phyloP scores from a whole-genome alignment of 2,113 vertebrate species.

The Murina feae region DNA sequence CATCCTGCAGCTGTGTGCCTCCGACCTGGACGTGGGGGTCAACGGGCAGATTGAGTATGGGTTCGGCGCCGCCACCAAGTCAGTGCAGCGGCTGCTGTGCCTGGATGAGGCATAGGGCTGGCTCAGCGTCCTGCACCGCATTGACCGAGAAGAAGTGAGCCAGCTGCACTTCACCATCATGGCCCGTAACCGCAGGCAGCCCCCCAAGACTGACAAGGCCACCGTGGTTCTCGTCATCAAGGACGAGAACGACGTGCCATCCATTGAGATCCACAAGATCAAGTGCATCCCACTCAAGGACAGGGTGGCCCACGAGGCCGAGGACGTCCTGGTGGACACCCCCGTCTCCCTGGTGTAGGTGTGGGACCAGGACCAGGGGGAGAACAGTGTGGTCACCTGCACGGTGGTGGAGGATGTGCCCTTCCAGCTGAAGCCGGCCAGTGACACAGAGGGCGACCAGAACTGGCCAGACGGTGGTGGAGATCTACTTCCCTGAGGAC shows the following conservation, averaged over 20 bases:
- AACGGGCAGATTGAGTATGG: constrained; percentile 98
- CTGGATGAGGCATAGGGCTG: constrained; percentile 95
- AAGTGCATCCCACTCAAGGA: constrained; percentile 94
- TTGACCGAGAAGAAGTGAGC: too few species aligned
- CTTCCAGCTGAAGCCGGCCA: too few species aligned
- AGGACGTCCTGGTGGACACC: constrained; percentile 97
- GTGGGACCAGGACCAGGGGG: constrained; percentile 95
- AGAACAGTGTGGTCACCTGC: constrained; percentile 96
- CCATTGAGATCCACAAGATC: too few species aligned
- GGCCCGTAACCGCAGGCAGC: too few species aligned
- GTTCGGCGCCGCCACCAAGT: constrained; percentile 95
- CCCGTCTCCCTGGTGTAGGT: constrained; percentile 96
- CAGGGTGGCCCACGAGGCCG: constrained; percentile 92
- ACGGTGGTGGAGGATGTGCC: constrained; percentile 95
- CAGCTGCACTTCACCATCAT: too few species aligned
- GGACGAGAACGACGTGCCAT: too few species aligned
- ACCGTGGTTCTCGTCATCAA: too few species aligned
- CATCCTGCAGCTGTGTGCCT: constrained; percentile 94
- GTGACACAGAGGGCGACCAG: constrained; percentile 92
- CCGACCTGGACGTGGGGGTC: constrained; percentile 94
- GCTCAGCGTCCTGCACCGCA: constrained; percentile 96
- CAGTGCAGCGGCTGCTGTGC: constrained; percentile 89
- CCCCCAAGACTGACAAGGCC: too few species aligned
- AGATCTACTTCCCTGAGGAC: constrained; percentile 95
- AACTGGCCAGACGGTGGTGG: constrained; percentile 89